phyloP scores from a whole-genome alignment of 2,113 vertebrate species.

The Oceanites oceanicus region DNA sequence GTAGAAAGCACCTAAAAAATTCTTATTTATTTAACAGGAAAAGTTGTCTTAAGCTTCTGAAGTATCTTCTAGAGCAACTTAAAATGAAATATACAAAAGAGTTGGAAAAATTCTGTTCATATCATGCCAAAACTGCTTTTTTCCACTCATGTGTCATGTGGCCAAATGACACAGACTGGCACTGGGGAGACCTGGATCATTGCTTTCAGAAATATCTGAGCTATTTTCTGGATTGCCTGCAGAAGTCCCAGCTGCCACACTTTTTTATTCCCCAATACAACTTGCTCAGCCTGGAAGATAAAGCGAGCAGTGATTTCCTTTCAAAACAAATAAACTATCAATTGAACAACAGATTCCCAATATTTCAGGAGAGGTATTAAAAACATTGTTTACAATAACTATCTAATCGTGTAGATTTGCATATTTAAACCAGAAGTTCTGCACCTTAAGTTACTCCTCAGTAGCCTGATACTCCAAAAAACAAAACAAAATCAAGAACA shows the following conservation, averaged over 20 bases:
- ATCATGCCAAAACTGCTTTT: slow-evolving; percentile 84
- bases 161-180: slow-evolving; percentile 76
- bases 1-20: background rate
- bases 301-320: slow-evolving; percentile 39
- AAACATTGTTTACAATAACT: background rate
- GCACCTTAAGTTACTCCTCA: background rate
- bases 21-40: slow-evolving; percentile 75
- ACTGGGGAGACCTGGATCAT: background rate
- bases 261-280: slow-evolving; percentile 86
- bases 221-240: slow-evolving; percentile 74
- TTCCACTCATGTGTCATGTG: slow-evolving; percentile 72
- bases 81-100: slow-evolving; percentile 68
- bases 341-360: slow-evolving; percentile 71
- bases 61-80: slow-evolving; percentile 79
- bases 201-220: slow-evolving; percentile 76
- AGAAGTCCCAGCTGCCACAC: slow-evolving; percentile 57
- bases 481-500: background rate
- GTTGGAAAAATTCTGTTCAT: slow-evolving; percentile 81
- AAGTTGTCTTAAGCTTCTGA: slow-evolving; percentile 85
- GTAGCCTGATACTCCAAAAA: slow-evolving; percentile 1
- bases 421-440: background rate
- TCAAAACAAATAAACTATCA: slow-evolving; percentile 64
- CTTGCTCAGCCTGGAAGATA: slow-evolving; percentile 64
- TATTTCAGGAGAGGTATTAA: slow-evolving; percentile 50
- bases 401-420: background rate